Evolutionary conservation across 2,113 vertebrate genomes (phyloP).

Genomic region (Pseudolaguvia tuberculata): DNA sequence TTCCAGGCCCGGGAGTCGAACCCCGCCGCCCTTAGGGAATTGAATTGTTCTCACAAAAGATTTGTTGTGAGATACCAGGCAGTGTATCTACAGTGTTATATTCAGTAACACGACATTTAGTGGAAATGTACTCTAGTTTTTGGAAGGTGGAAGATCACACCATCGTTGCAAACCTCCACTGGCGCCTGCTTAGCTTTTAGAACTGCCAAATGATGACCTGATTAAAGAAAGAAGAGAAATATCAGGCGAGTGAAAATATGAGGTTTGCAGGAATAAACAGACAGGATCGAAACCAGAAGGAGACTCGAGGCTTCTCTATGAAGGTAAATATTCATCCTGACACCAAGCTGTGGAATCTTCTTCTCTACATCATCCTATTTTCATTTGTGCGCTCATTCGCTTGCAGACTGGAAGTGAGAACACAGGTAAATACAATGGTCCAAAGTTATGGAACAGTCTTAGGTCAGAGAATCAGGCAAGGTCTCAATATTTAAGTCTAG

Average conservation of each 20-base stretch:
- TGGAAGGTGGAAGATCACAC: background rate
- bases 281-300: conserved; percentile 38
- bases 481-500: too few relatives aligned
- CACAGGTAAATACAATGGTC: conserved; percentile 51
- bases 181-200: background rate
- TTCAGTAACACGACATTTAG: background rate
- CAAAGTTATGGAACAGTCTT: too few relatives aligned
- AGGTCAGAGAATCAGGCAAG: too few relatives aligned
- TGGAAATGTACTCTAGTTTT: background rate
- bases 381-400: conserved; percentile 7
- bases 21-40: too few relatives aligned
- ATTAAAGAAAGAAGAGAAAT: background rate
- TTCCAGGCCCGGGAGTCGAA: too few relatives aligned
- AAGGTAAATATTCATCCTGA: conserved; percentile 80
- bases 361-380: background rate
- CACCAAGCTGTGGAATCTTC: conserved; percentile 75
- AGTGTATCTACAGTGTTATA: background rate
- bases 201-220: background rate
- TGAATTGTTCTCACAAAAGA: background rate
- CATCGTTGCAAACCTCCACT: too few relatives aligned
- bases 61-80: background rate
- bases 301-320: conserved; percentile 59
- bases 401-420: conserved; percentile 54
- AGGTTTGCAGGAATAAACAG: conserved; percentile 14
- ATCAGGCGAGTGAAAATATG: background rate